Evolutionary conservation across 2,888 invertebrate genomes (phyloP).

Genomic region (Ceramica pisi): DNA sequence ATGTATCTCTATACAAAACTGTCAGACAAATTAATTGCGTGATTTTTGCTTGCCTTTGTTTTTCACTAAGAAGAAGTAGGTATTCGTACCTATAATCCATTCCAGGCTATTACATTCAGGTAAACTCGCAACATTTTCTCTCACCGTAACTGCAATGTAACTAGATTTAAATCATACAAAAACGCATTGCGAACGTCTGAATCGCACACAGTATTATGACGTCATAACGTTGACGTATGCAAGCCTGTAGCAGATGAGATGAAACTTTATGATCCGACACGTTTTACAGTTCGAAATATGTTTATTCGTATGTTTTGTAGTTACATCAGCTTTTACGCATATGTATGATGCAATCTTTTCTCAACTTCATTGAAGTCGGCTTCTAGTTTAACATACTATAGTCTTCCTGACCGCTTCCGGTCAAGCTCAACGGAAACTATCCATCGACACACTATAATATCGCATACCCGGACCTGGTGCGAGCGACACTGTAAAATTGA

Average conservation of each 20-base stretch:
- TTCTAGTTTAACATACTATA: neutral
- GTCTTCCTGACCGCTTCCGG: too few species aligned
- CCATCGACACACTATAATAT: too few species aligned
- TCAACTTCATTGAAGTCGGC: neutral
- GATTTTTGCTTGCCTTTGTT: too few species aligned
- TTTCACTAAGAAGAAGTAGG: too few species aligned
- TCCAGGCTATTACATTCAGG: too few species aligned
- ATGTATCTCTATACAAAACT: too few species aligned
- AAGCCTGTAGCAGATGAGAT: slow-evolving; percentile 37
- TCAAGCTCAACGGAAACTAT: too few species aligned
- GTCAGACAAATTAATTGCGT: too few species aligned
- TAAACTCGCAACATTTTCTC: neutral
- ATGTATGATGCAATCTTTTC: too few species aligned
- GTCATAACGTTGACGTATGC: slow-evolving; percentile 56
- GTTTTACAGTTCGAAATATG: slow-evolving; percentile 23
- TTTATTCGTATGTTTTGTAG: neutral
- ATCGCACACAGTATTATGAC: slow-evolving; percentile 38
- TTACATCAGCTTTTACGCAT: neutral
- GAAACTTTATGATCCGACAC: slow-evolving; percentile 54
- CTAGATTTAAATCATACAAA: slow-evolving; percentile 22
- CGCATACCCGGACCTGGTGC: too few species aligned
- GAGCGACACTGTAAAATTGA: too few species aligned
- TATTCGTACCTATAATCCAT: too few species aligned
- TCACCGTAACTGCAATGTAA: slow-evolving; percentile 1
- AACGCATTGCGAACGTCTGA: slow-evolving; percentile 26